Base-by-base conservation (phyloP, 2,113 vertebrate genomes). In the Isichthys henryi region DNA sequence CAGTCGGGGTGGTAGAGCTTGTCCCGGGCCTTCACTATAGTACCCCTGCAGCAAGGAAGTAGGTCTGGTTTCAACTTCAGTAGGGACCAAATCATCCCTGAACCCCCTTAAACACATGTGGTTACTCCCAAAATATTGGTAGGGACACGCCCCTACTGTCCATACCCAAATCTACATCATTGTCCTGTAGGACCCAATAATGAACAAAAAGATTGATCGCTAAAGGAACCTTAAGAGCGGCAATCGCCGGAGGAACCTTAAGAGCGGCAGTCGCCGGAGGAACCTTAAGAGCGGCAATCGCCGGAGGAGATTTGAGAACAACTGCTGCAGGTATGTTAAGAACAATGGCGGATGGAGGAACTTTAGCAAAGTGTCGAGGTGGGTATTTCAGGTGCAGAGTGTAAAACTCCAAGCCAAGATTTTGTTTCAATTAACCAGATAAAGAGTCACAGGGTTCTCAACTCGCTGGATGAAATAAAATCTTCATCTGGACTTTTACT, bases 1-100 rank as follows among this genome's bases (percentile, higher is more conserved):
- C 98, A 99, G 89, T 99, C 97, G 0, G 98, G 97, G 92, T 99
- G 98, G 95, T 99, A 99, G 80, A 99, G 97, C 91, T 99, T 99
- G 96, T 99, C 98, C 80, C 98, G 95, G 6, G 98, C 98, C 93
- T 99, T 99, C 91, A 99, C 97, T 0, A 99, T 99, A 17, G 97
- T 99, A 89, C 98, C 98, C 83, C 98, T 99, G 91, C n/a, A 70
- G 62, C n/a, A 31, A 70, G 27, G 62, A 70, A 0, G 27, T 11
- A 31, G 10, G 62, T 70, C n/a, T 70, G 62, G 62, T 70, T 66
- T 70, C 3, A 70, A 70, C 62, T 31, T 31, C n/a, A 27, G 27
- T 13, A 70, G 9, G 62, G 62, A 23, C n/a, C 27, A 31, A 70
- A 31, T 70, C 62, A 3, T 31, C 27, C 62, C 58, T n/a, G 62